phyloP scores from a whole-genome alignment of 2,888 invertebrate genomes.

The Parasteatoda lunata region DNA sequence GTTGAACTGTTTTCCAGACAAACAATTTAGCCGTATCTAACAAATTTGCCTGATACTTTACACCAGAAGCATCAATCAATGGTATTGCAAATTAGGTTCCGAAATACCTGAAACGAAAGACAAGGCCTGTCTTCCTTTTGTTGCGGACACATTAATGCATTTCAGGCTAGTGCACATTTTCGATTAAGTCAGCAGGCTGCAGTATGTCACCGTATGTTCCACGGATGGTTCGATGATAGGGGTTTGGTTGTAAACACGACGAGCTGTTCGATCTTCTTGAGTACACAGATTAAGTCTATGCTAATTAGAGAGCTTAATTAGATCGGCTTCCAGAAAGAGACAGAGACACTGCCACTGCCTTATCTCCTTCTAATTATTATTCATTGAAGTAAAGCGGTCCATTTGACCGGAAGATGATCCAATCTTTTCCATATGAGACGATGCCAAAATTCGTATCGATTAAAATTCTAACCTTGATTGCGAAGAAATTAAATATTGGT shows the following conservation, averaged over 20 bases:
- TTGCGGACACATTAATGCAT: conserved; percentile 24
- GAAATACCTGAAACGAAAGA: background rate
- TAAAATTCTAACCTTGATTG: no score
- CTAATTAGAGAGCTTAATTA: conserved; percentile 57
- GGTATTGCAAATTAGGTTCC: no score
- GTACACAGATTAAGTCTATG: conserved; percentile 57
- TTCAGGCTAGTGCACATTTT: conserved; percentile 13
- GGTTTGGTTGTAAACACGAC: conserved; percentile 28
- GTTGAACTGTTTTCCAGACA: no score
- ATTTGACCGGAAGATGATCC: conserved; percentile 29
- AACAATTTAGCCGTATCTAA: no score
- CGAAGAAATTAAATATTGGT: no score
- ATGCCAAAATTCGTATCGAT: no score
- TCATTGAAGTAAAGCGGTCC: conserved; percentile 29
- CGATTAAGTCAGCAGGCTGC: conserved; percentile 35
- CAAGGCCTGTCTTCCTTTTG: conserved; percentile 4
- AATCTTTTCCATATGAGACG: background rate
- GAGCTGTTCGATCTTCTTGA: conserved; percentile 41
- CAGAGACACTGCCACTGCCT: conserved; percentile 11
- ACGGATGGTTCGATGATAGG: conserved; percentile 26
- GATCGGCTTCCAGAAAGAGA: conserved; percentile 24
- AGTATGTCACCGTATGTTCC: conserved; percentile 44
- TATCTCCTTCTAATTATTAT: conserved; percentile 39
- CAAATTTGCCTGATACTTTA: no score
- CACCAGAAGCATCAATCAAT: no score